A percentile compares a stretch with the other conserved stretches of the same genome.
phyloP scores from a whole-genome alignment of 2,113 vertebrate genomes.

The Vireo altiloquus region DNA sequence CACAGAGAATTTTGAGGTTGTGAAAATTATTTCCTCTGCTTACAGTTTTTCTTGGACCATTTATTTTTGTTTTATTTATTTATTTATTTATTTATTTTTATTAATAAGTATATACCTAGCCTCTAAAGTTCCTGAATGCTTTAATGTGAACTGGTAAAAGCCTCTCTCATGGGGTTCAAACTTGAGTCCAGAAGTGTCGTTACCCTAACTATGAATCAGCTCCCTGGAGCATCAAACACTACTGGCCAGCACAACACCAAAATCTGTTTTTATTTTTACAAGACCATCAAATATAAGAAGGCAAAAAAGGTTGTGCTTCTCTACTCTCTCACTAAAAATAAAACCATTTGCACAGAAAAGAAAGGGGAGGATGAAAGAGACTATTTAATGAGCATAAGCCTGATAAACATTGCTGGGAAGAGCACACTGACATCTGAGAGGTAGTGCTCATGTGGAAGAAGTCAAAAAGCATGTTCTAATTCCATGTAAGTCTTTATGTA shows the following conservation, averaged over 20 bases:
- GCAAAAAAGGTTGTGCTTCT: background rate
- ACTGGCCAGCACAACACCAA: background rate
- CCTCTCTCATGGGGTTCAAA: background rate
- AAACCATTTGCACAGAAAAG: background rate
- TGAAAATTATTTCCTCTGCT: background rate
- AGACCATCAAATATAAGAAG: background rate
- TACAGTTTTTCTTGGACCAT: background rate
- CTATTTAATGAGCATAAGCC: background rate
- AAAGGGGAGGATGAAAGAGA: background rate
- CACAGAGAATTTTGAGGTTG: background rate
- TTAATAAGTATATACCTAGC: background rate
- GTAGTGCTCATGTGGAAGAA: background rate
- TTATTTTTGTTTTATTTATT: background rate
- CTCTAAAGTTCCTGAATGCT: background rate
- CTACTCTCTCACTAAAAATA: background rate
- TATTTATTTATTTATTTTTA: background rate
- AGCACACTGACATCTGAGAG: background rate
- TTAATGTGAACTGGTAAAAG: background rate
- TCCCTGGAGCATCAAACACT: background rate
- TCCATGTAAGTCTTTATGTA: conserved; percentile 28
- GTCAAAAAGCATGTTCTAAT: conserved; percentile 12
- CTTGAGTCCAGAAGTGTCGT: background rate
- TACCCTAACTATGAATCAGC: background rate
- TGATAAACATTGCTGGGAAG: background rate
- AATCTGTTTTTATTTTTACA: background rate